phyloP scores from a whole-genome alignment of 2,797 vertebrate genomes.

The Chaunax sp. region DNA sequence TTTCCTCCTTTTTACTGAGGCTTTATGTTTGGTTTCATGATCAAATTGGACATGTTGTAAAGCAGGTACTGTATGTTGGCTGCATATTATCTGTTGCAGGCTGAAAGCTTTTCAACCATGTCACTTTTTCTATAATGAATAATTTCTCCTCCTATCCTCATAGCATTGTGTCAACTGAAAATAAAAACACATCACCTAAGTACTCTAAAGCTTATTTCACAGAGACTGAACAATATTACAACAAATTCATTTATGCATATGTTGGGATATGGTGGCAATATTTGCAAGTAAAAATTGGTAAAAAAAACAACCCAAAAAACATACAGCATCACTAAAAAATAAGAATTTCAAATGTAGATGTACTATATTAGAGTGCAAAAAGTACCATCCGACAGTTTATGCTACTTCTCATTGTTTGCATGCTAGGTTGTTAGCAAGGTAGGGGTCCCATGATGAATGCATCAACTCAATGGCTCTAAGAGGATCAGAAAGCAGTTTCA shows the following conservation, averaged over 20 bases:
- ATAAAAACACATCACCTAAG: not conserved
- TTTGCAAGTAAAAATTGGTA: not conserved
- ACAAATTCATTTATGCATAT: not conserved
- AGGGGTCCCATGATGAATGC: too few relatives aligned
- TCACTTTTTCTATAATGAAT: not conserved
- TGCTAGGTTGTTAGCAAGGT: too few relatives aligned
- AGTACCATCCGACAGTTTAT: too few relatives aligned
- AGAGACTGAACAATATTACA: not conserved
- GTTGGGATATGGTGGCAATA: not conserved
- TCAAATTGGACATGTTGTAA: not conserved
- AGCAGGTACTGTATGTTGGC: not conserved
- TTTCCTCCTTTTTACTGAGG: constrained; percentile 2
- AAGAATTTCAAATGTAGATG: too few relatives aligned
- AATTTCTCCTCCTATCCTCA: not conserved
- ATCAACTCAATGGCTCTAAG: not conserved
- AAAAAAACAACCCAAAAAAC: not conserved
- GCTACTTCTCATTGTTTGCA: too few relatives aligned
- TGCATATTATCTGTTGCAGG: not conserved
- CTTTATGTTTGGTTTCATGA: not conserved
- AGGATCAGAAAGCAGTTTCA: constrained; percentile 16
- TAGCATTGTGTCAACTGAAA: not conserved
- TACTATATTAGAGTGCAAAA: too few relatives aligned
- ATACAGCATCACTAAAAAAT: too few relatives aligned
- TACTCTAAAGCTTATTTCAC: not conserved
- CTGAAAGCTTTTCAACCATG: not conserved